Evolutionary conservation across 2,113 vertebrate species (phyloP), one percentile per base, ranked within the genome.

Genomic region (Zosterops borbonicus): DNA sequence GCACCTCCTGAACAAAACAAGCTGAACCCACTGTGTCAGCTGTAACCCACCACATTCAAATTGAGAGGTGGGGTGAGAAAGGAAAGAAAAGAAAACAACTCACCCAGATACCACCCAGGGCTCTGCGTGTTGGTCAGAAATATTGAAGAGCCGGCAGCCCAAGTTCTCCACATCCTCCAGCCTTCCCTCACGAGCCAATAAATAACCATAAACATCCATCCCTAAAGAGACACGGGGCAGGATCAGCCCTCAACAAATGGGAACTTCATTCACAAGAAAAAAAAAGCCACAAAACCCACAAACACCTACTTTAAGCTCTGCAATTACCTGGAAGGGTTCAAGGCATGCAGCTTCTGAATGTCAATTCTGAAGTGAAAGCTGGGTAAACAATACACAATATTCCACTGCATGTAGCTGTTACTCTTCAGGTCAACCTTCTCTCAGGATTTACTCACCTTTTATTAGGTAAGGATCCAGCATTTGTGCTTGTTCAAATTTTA

Each of bases 81-180:
- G 49, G 63, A 33, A 49, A 53, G n/a, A 19, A 58, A 47, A 31
- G 71, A 19, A 58, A 47, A 31, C 71, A 71, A 83, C 97, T 97
- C 96, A 99, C 99, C 99, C 99, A 6, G 99, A 99, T 12, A 99
- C 99, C 63, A 99, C 99, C 99, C 99, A 99, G 39, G 99, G 99
- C 59, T 99, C 99, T 3, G 99, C 99, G 4, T 99, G 99, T 41
- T 99, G 99, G 90, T 99, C 99, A 21, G 99, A 99, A 77, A 99
- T 99, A 90, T 99, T 99, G 97, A 99, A 99, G 56, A 99, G 98
- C 29, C 99, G 98, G 79, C 99, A 99, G 90, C 99, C 99, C 21
- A 99, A 97, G 89, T 99, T 99, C 90, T 99, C 99, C n/a, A 99
- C 99, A 24, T 99, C 99, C 84, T 99, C 99, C 28, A 99, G 95